These are phyloP conservation scores for Setipinna tenuifilis DNA, from an alignment of 2,797 vertebrate genomes.

Conservation along the genomic window DNA sequence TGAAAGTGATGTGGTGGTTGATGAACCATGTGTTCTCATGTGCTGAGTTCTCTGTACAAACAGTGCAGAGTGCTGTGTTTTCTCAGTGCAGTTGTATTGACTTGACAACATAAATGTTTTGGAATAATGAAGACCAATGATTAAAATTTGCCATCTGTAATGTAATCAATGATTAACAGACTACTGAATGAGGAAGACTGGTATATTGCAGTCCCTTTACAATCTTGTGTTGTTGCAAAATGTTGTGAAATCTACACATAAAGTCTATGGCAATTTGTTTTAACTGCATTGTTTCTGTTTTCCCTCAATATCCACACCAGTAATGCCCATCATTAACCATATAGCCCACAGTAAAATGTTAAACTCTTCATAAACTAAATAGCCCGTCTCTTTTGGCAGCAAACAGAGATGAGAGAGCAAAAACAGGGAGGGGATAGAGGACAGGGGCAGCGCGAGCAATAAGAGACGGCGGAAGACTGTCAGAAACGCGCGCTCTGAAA, in stretches of 20 bases:
- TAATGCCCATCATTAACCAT: not conserved
- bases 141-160: not conserved
- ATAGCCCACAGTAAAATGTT: not conserved
- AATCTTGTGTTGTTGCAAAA: slow-evolving; percentile 1
- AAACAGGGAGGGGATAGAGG: not conserved
- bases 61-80: not conserved
- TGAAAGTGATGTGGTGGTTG: slow-evolving; percentile 25
- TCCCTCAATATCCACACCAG: not conserved
- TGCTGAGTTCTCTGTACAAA: not conserved
- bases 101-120: not conserved
- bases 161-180: slow-evolving; percentile 7
- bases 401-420: not conserved
- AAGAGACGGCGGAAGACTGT: not conserved
- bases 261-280: not conserved
- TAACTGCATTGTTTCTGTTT: not conserved
- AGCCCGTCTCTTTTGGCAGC: not conserved
- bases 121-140: not conserved
- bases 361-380: not conserved
- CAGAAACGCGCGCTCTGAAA: slow-evolving; percentile 2
- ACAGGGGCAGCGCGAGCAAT: not conserved
- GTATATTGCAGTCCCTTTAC: slow-evolving; percentile 2
- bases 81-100: not conserved
- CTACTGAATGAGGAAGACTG: slow-evolving; percentile 12
- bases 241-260: not conserved
- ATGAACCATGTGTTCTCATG: not conserved